A percentile compares a stretch with the other conserved stretches of the same genome.
Conservation (phyloP, 1,140 invertebrate species). For the Drosophila lini region DNA sequence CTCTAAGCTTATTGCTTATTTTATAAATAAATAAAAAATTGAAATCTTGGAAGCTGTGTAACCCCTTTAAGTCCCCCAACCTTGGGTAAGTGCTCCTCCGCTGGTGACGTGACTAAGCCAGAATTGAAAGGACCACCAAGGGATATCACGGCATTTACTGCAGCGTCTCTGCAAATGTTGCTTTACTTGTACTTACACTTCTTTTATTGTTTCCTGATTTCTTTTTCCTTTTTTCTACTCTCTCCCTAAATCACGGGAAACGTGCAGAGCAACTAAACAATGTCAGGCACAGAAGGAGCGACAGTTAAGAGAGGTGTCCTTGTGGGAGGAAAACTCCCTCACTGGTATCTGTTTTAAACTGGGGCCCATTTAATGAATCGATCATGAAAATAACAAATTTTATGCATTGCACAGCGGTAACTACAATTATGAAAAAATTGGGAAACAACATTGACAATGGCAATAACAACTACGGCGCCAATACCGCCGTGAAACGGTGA, state of each 20-base stretch:
- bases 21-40: constrained; percentile 22
- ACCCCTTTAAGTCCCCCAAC: constrained; percentile 11
- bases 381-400: constrained; percentile 48
- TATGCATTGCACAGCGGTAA: constrained; percentile 33
- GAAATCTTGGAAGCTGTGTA: not conserved
- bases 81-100: constrained; percentile 20
- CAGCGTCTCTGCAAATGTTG: constrained; percentile 40
- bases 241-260: constrained; percentile 41
- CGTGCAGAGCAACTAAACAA: constrained; percentile 50
- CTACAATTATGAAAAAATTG: constrained; percentile 52
- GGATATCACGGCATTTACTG: constrained; percentile 31
- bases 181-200: constrained; percentile 41
- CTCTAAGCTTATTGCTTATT: not conserved
- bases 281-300: constrained; percentile 11
- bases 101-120: constrained; percentile 47
- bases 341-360: constrained; percentile 4
- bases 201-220: constrained; percentile 46
- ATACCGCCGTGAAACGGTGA: constrained; percentile 36
- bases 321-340: not conserved
- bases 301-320: constrained; percentile 2
- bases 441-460: constrained; percentile 46
- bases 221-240: not conserved
- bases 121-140: constrained; percentile 31
- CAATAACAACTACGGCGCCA: constrained; percentile 40
- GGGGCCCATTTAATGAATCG: constrained; percentile 27